These are phyloP conservation scores for Sebastes ruberrimus DNA, from an alignment of 2,797 vertebrate species.

Conservation along the genomic window DNA sequence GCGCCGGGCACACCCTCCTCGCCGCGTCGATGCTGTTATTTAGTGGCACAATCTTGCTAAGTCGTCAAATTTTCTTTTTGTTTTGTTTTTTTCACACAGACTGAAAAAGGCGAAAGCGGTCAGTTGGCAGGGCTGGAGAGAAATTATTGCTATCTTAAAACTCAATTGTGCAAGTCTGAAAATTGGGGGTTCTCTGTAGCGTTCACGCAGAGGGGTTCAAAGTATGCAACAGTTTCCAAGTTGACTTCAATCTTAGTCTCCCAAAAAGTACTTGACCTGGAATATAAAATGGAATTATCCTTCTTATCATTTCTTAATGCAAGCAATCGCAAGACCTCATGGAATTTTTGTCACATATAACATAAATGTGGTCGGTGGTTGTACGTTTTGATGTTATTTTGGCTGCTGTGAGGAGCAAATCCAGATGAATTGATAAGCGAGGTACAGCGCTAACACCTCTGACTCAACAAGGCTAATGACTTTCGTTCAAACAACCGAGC, in stretches of 20 bases:
- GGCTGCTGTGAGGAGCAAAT: not conserved
- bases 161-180: constrained; percentile 20
- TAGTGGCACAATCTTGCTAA: constrained; percentile 43
- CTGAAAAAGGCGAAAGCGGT: constrained; percentile 1
- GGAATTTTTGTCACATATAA: not conserved
- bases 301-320: not conserved
- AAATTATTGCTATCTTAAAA: constrained; percentile 17
- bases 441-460: not conserved
- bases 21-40: constrained; percentile 55
- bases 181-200: not conserved
- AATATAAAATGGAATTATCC: not conserved
- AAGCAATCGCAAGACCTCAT: not conserved
- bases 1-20: constrained; percentile 65
- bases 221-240: not conserved
- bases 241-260: not conserved
- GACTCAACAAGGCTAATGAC: not conserved
- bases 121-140: not conserved
- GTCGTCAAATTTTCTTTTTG: constrained; percentile 14
- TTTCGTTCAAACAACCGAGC: not conserved
- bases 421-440: not conserved
- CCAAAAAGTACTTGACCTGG: not conserved
- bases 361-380: not conserved
- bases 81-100: not conserved
- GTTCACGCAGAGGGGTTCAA: not conserved
- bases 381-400: no score